phyloP scores from a whole-genome alignment of 1,140 invertebrate species.

The Homarus americanus region DNA sequence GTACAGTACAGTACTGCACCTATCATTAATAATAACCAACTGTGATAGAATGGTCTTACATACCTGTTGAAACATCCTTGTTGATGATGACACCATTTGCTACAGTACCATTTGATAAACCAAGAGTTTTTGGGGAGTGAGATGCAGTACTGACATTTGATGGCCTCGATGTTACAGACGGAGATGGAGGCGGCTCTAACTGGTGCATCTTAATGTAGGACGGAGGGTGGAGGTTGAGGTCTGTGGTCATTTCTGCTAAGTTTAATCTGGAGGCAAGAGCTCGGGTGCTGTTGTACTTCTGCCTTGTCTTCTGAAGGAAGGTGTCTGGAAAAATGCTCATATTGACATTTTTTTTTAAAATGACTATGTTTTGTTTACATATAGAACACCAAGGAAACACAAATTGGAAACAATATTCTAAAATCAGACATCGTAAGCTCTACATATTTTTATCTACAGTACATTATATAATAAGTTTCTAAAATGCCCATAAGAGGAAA shows the following conservation, averaged over 20 bases:
- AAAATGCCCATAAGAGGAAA: no score
- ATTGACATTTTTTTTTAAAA: conserved; percentile 21
- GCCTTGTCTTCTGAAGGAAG: conserved; percentile 78
- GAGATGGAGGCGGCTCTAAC: conserved; percentile 74
- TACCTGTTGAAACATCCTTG: conserved; percentile 33
- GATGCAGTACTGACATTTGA: not conserved
- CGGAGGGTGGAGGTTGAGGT: conserved; percentile 78
- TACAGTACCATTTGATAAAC: conserved; percentile 35
- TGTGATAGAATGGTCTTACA: not conserved
- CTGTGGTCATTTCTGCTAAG: conserved; percentile 78
- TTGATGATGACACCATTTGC: conserved; percentile 5
- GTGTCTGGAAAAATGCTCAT: conserved; percentile 76
- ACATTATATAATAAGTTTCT: no score
- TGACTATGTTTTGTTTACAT: not conserved
- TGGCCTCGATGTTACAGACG: not conserved
- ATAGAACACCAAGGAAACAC: not conserved
- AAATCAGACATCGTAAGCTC: no score
- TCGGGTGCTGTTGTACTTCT: conserved; percentile 78
- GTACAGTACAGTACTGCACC: not conserved
- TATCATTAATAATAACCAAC: no score
- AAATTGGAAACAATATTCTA: no score
- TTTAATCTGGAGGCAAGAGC: conserved; percentile 78
- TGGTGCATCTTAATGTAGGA: conserved; percentile 77
- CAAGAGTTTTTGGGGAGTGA: not conserved
- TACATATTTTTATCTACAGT: no score